Conservation (phyloP, 1,140 invertebrate genomes). For the Helicorthomorpha holstii region DNA sequence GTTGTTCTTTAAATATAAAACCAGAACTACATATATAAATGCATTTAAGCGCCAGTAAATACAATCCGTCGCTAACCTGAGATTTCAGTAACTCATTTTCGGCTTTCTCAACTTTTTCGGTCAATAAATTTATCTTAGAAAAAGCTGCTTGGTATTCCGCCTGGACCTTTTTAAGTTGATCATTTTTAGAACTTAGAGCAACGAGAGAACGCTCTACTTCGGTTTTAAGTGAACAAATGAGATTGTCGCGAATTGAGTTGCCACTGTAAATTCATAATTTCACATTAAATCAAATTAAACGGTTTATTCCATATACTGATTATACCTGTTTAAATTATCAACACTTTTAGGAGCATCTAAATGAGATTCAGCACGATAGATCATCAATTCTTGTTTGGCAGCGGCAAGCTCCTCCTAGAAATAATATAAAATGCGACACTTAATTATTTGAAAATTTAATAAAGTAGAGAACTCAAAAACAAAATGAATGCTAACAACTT, state of each 20-base stretch:
- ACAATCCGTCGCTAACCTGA: too few species aligned
- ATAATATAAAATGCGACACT: not conserved
- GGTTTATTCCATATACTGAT: too few species aligned
- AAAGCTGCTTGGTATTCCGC: not conserved
- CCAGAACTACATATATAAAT: too few species aligned
- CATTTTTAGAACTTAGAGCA: not conserved
- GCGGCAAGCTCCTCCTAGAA: not conserved
- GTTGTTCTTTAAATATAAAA: too few species aligned
- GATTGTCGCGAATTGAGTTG: not conserved
- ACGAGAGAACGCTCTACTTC: not conserved
- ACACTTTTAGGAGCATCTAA: too few species aligned
- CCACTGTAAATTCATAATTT: too few species aligned
- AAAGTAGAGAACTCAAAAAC: too few species aligned
- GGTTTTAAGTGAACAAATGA: not conserved
- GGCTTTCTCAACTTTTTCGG: not conserved
- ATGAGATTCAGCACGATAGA: not conserved
- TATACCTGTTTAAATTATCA: too few species aligned
- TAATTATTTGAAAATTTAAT: not conserved
- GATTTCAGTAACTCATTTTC: not conserved
- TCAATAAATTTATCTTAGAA: not conserved
- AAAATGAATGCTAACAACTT: too few species aligned
- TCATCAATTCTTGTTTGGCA: not conserved
- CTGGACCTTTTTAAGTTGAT: not conserved
- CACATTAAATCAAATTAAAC: too few species aligned
- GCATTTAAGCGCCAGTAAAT: too few species aligned